Evolutionary conservation across 2,797 vertebrate genomes (phyloP), one percentile per base, ranked within the genome.

Genomic region (Mastacembelus armatus): DNA sequence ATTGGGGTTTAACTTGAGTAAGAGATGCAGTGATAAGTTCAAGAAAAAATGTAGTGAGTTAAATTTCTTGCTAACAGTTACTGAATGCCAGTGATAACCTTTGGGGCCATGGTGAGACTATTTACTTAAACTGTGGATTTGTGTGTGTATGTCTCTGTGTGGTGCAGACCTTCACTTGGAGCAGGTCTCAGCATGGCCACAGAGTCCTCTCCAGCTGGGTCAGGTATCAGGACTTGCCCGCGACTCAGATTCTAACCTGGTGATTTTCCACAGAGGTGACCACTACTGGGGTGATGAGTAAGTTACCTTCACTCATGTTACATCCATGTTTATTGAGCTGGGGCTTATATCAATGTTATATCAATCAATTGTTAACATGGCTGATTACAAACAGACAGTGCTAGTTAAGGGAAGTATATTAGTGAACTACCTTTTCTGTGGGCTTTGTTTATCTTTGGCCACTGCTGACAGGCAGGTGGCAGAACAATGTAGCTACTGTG

Each of bases 221-320:
- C 96, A 99, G 78, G 96, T 99, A 83, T 97, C 97, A 52, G 98
- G 97, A 26, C 89, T 99, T 65, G 96, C 96, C 40, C 75, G 98
- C n/a, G 96, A 98, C 81, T 85, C 88, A 38, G 90, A 94, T 48
- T 94, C 93, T 69, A 97, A 98, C 80, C 70, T 99, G 67, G 95
- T 99, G 66, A 92, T 99, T 81, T 99, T 99, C 88, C 98, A 99
- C 85, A 92, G 98, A 93, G 97, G 96, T 38, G 95, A 98, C 90
- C 98, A 93, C 36, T 71, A 86, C 71, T 99, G 98, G 98, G 96
- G 95, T 74, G 77, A 83, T 30, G 91, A 95, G 97, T 99, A 92
- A 93, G 98, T 91, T 22, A 0, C 5, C 39, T 10, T 64, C 8
- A 49, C 3, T 48, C 2, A 50, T 14, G 0, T 36, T 38, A 12